These are phyloP conservation scores for Onychorhynchus coronatus DNA, from an alignment of 2,113 vertebrate genomes.

Conservation along the genomic window DNA sequence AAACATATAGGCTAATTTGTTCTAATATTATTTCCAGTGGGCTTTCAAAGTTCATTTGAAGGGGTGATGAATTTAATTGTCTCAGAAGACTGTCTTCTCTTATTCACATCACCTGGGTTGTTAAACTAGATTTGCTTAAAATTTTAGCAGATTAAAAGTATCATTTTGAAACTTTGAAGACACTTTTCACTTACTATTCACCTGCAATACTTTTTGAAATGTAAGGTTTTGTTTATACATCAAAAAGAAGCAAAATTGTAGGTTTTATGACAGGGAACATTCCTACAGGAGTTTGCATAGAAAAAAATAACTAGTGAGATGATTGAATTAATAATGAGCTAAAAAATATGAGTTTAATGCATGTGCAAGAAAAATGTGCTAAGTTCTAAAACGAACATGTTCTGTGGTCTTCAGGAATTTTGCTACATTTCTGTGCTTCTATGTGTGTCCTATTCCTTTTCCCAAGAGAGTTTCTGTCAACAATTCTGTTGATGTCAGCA, in stretches of 20 bases:
- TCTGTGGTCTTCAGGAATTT: conserved; percentile 18
- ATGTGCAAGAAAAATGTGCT: neutral
- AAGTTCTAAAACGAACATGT: neutral
- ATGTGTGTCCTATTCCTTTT: neutral
- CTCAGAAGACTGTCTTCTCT: neutral
- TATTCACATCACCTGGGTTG: neutral
- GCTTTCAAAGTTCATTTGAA: neutral
- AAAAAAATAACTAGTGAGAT: neutral
- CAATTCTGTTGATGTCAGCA: neutral
- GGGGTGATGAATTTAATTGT: neutral
- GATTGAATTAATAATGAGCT: neutral
- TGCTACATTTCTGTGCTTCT: neutral
- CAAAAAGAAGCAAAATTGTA: neutral
- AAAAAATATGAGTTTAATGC: neutral
- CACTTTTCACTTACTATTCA: neutral
- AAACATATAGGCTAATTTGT: neutral
- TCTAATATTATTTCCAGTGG: neutral
- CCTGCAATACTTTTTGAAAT: neutral
- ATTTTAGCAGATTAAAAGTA: neutral
- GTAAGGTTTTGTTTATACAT: neutral
- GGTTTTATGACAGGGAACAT: neutral
- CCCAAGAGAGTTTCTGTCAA: neutral
- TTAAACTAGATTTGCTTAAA: neutral
- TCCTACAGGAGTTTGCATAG: neutral
- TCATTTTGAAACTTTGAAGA: neutral